Evolutionary conservation across 2,113 vertebrate genomes (phyloP), one percentile per base, ranked within the genome.

Genomic region (Leptocoma aspasia): DNA sequence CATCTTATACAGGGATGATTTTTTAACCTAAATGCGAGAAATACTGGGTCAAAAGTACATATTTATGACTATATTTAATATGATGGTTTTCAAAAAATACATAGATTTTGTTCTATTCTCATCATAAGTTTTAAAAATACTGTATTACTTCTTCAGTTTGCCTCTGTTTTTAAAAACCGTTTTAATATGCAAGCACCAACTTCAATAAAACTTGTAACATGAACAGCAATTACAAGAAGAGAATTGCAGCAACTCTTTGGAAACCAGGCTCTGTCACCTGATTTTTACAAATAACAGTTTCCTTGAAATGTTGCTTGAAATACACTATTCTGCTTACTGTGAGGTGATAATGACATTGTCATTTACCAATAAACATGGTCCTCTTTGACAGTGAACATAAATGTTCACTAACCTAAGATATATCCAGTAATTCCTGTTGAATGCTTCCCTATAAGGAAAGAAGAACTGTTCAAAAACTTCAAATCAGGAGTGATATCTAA

Each of bases 1-100:
- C 68, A 13, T 63, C 39, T 66, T 80, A 70, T 10, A 73, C 4
- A 39, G 15, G 18, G 52, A 75, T 68, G 33, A 64, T n/a, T 64
- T 94, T 84, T 92, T 85, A 56, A 54, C 50, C 35, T 80, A 80
- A 86, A 70, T 72, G 57, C 76, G 87, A 88, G 82, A 89, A 89
- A 56, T 61, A 60, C 28, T 31, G 56, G 42, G 91, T 96, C 84
- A 68, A 39, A 92, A 92, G 59, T 73, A 41, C 26, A 42, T 70
- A 60, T 71, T 86, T 66, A 20, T 75, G 61, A 57, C 54, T 79
- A 7, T 35, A 79, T 61, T 64, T 31, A 86, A 44, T 71, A 59
- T 19, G 11, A 41, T 2, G 9, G 4, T 2, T 45, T 79, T 66
- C 24, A 6, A 10, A 81, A 76, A 80, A 60, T 21, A 17, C 19